phyloP scores from a whole-genome alignment of 2,113 vertebrate genomes.

The Colaptes auratus region DNA sequence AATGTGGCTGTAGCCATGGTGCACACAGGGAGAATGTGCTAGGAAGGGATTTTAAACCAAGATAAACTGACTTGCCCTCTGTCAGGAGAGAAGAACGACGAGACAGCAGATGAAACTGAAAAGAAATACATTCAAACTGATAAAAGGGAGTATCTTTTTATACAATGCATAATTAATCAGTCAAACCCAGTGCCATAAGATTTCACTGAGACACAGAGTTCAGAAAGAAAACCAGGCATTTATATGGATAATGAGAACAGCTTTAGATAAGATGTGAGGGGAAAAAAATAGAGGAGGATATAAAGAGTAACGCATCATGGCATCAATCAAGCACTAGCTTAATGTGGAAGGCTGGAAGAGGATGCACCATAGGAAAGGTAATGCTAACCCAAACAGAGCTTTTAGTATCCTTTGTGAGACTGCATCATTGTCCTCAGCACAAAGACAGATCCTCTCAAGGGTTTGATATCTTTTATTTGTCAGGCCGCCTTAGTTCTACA shows the following conservation, averaged over 20 bases:
- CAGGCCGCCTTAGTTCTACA: background rate
- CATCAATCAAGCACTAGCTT: background rate
- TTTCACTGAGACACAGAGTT: slow-evolving; percentile 7
- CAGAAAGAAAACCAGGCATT: slow-evolving; percentile 43
- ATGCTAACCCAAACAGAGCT: background rate
- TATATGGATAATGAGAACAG: slow-evolving; percentile 30
- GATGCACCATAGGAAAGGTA: background rate
- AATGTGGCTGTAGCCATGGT: background rate
- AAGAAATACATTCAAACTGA: slow-evolving; percentile 44
- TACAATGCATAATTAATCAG: slow-evolving; percentile 32
- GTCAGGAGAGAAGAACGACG: slow-evolving; percentile 17
- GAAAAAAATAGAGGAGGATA: background rate
- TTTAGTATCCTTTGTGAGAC: background rate
- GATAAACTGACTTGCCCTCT: slow-evolving; percentile 38
- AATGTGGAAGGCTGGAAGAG: background rate
- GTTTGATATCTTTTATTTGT: background rate
- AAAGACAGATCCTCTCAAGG: background rate
- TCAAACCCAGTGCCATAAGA: background rate
- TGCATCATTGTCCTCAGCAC: background rate
- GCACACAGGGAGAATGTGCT: background rate
- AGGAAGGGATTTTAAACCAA: slow-evolving; percentile 13
- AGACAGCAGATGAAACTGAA: slow-evolving; percentile 24
- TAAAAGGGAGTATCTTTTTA: slow-evolving; percentile 38
- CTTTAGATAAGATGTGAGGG: background rate
- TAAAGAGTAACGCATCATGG: background rate